These are phyloP conservation scores for Metridium senile DNA, from an alignment of 92 coral and sea anemone species.

Conservation along the genomic window DNA sequence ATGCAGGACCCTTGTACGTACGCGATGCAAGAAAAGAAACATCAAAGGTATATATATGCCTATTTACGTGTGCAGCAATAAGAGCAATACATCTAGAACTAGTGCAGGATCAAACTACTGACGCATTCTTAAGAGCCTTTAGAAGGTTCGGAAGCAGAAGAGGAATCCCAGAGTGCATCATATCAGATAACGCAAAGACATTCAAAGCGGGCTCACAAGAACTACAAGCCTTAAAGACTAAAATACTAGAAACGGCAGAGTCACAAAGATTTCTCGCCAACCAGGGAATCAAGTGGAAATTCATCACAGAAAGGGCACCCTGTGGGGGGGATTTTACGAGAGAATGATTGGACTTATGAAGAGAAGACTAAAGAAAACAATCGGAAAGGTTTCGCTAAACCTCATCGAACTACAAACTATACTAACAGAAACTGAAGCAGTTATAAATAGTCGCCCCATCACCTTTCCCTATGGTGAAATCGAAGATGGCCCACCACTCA, in stretches of 20 bases:
- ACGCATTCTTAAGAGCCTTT: constrained; percentile 35
- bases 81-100: constrained; percentile 41
- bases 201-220: constrained; percentile 44
- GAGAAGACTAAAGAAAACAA: constrained; percentile 18
- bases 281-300: constrained; percentile 30
- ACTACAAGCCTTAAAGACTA: constrained; percentile 4
- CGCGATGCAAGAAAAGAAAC: not conserved
- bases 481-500: constrained; percentile 43
- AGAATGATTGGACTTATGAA: constrained; percentile 30
- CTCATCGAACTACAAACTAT: constrained; percentile 12
- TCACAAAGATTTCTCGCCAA: constrained; percentile 38
- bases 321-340: constrained; percentile 44
- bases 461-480: constrained; percentile 30
- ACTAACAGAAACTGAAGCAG: constrained; percentile 28
- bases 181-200: constrained; percentile 37
- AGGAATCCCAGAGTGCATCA: constrained; percentile 29
- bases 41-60: constrained; percentile 39
- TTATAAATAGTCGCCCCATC: constrained; percentile 34
- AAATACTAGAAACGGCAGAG: constrained; percentile 24
- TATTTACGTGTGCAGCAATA: constrained; percentile 26
- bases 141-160: constrained; percentile 28
- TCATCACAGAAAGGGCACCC: constrained; percentile 36
- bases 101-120: constrained; percentile 29
- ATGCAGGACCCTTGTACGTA: constrained; percentile 42
- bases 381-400: not conserved